Conservation (phyloP, 2,888 invertebrate genomes). For the Zhengitettix transpicula region DNA sequence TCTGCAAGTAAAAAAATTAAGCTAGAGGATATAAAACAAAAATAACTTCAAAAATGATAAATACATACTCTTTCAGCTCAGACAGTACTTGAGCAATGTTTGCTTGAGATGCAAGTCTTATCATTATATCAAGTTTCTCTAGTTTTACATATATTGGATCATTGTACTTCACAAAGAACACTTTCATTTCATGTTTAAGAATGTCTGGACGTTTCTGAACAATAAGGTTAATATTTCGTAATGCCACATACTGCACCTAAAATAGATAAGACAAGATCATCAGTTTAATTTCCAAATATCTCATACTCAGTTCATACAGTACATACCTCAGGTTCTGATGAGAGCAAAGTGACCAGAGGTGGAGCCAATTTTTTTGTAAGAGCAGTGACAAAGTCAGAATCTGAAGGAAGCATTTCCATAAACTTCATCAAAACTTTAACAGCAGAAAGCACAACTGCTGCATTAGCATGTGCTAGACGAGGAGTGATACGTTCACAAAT, state of each 20-base stretch:
- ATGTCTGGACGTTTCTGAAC: conserved; percentile 98
- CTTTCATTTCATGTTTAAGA: conserved; percentile 99
- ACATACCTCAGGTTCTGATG: conserved; percentile 79
- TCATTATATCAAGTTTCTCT: conserved; percentile 98
- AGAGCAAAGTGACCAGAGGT: conserved; percentile 92
- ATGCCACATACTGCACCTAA: conserved; percentile 91
- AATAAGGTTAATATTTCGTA: conserved; percentile 95
- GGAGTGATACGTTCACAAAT: conserved; percentile 97
- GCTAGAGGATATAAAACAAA: not conserved
- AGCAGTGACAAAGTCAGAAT: conserved; percentile 84
- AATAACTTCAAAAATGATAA: not conserved
- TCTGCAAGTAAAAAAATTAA: conserved; percentile 17
- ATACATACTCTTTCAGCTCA: conserved; percentile 74
- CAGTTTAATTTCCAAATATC: not conserved
- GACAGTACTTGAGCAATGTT: conserved; percentile 97
- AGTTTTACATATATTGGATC: conserved; percentile 99
- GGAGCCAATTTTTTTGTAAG: conserved; percentile 95
- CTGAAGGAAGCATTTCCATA: conserved; percentile 89
- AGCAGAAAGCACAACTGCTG: conserved; percentile 95
- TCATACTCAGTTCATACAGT: not conserved
- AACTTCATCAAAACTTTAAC: conserved; percentile 98
- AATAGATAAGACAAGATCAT: conserved; percentile 3
- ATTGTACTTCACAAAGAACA: conserved; percentile 99
- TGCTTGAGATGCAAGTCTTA: conserved; percentile 89
- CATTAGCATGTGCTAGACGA: conserved; percentile 93